Evolutionary conservation across 2,113 vertebrate species (phyloP), one percentile per base, ranked within the genome.

Genomic region (Grammomys dolichurus): DNA sequence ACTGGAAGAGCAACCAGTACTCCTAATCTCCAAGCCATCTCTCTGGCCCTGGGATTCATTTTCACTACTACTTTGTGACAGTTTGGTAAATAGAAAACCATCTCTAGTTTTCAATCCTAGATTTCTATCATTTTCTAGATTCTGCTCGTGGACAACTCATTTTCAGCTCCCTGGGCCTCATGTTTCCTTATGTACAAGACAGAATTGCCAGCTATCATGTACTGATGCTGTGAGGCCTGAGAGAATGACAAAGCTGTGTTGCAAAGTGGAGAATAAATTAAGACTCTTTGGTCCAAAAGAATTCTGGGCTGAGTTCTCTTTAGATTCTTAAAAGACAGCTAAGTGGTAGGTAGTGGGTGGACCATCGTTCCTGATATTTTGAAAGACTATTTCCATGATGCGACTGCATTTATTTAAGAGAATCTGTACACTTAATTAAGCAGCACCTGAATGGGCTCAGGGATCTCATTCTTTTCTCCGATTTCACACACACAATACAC

Each of bases 401-500:
- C 96, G 96, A 92, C 46, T 92, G 33, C 5, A 90, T 92, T 91
- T 72, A 56, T 51, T 70, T 75, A 54, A 84, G 73, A 93, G 17
- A 94, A 51, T 90, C 69, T 93, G 43, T 33, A 91, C 93, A 93
- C 31, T 92, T 97, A 94, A 96, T 90, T 97, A 86, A 94, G 96
- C 96, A 76, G 90, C 85, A 94, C 75, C 85, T 11, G 65, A 93
- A 67, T 72, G 65, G 51, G 80, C 22, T 72, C 84, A 31, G 93
- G n/a, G 19, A 95, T 94, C 67, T 85, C n/a, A 76, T 58, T 84
- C 31, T 72, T 94, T 94, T 56, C 43, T 81, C 82, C 94, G 43
- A 75, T 78, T 40, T 77, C 63, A 90, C 26, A 89, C 36, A 86
- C 69, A 31, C 26, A 58, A 87, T 88, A 93, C 56, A 93, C 56